Base-by-base conservation (phyloP, 1,140 invertebrate genomes). In the Popillia japonica region DNA sequence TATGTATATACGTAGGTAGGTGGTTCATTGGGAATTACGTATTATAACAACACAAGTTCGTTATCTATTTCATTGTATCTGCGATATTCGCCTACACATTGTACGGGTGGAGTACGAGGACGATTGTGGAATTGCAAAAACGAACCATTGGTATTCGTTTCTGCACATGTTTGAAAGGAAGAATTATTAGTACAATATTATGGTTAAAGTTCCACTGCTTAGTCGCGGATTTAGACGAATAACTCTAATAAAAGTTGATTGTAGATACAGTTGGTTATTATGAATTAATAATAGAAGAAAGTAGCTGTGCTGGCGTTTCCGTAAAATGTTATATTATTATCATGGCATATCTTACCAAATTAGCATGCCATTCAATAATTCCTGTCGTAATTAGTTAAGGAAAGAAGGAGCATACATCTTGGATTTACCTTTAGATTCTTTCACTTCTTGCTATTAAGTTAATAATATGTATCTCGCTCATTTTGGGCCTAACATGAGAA, bases 111-210 rank as follows among this genome's bases (percentile, higher is more conserved):
- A 68, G 61, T 68, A 11, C 61, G 61, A 22, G 22, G 61, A 68
- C 61, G 61, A 68, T 68, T 68, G 61, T 34, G 61, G 61, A 68
- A 68, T 68, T 68, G 27, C 61, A 20, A 68, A 68, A 27, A 68
- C 20, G 22, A 68, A 22, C 61, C 20, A 7, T 68, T 11, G 61
- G 61, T 68, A 68, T 68, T 68, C 61, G 61, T 68, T 68, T 68
- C 61, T 68, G 61, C 61, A 68, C 61, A 68, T 68, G 61, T 68
- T 68, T 68, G 61, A 68, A 68, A 68, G 61, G 61, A 27, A 68
- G 61, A 68, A 68, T 68, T 68, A 68, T 68, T 68, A 68, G 27
- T 17, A 7, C 22, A 68, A 23, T 34, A 68, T 68, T 27, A 68
- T 14, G 10, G 61, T 68, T 68, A 22, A 68, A 68, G 61, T 68